A percentile compares a stretch with the other conserved stretches of the same genome.
These are phyloP conservation scores for Asobara japonica DNA, from an alignment of 1,140 invertebrate genomes.

Conservation along the genomic window DNA sequence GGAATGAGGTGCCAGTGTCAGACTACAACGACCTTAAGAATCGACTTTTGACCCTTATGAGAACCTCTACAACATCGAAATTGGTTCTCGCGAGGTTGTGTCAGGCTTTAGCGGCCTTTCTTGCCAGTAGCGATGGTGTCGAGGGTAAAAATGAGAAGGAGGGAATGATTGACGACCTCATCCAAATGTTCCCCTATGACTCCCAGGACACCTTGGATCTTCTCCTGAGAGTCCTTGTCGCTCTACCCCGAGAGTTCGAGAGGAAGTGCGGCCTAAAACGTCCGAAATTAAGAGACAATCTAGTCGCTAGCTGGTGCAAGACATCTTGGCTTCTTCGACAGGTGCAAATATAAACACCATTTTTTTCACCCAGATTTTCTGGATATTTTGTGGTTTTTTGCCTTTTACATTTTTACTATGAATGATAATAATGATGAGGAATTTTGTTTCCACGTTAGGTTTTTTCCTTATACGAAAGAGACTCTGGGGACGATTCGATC, in stretches of 20 bases:
- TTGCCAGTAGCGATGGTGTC: constrained; percentile 44
- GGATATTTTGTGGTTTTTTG: too few relatives aligned
- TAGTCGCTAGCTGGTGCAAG: constrained; percentile 54
- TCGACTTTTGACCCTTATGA: constrained; percentile 79
- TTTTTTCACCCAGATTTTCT: too few relatives aligned
- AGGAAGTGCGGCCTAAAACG: constrained; percentile 40
- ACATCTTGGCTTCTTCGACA: constrained; percentile 53
- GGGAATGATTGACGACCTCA: constrained; percentile 55
- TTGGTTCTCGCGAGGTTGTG: constrained; percentile 86
- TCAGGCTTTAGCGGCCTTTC: constrained; percentile 71
- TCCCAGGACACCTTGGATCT: constrained; percentile 46
- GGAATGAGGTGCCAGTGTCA: constrained; percentile 83
- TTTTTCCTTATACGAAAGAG: constrained; percentile 50
- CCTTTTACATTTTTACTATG: too few relatives aligned
- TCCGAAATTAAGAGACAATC: constrained; percentile 38
- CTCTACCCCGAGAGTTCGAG: constrained; percentile 31
- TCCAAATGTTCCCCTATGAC: constrained; percentile 55
- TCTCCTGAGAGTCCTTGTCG: constrained; percentile 65
- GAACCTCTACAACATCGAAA: constrained; percentile 79
- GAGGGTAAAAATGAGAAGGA: constrained; percentile 41
- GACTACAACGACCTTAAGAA: constrained; percentile 80
- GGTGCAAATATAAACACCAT: too few relatives aligned
- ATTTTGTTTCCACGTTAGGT: constrained; percentile 56
- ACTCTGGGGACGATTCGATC: constrained; percentile 40
- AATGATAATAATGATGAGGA: too few relatives aligned